Evolutionary conservation across 2,797 vertebrate genomes (phyloP).

Genomic region (Syndactyla subalaris): DNA sequence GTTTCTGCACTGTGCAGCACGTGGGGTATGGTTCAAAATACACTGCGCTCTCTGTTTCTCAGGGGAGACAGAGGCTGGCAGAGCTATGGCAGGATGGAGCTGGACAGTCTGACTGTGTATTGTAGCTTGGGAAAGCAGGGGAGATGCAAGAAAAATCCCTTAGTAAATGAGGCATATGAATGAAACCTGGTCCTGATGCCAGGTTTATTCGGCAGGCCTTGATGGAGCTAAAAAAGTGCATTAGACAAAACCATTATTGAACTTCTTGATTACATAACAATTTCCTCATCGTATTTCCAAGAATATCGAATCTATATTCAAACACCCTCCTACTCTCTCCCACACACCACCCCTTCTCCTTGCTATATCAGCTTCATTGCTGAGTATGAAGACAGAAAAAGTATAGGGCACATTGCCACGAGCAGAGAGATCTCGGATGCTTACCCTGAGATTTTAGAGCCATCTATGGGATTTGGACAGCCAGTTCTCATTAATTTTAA

Average conservation of each 20-base stretch:
- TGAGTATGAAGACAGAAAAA: conserved; percentile 41
- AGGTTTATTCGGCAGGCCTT: conserved; percentile 32
- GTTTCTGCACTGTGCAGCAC: conserved; percentile 17
- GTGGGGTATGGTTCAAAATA: background rate
- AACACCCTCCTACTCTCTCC: conserved; percentile 64
- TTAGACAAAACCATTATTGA: conserved; percentile 68
- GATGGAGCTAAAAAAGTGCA: conserved; percentile 47
- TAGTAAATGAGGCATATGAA: conserved; percentile 34
- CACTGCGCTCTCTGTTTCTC: background rate
- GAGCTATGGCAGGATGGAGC: background rate
- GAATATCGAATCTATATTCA: conserved; percentile 69
- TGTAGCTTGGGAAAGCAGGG: background rate
- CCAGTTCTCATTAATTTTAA: conserved; percentile 9
- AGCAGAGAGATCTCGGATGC: conserved; percentile 36
- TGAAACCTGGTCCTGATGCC: conserved; percentile 36
- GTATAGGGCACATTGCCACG: conserved; percentile 41
- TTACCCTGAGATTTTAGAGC: conserved; percentile 58
- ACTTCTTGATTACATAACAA: conserved; percentile 67
- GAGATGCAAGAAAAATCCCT: conserved; percentile 4
- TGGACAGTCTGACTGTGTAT: background rate
- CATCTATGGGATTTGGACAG: conserved; percentile 46
- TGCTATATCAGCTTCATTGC: conserved; percentile 65
- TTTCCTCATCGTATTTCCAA: conserved; percentile 71
- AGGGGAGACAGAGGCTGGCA: background rate
- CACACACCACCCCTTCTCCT: conserved; percentile 58